Conservation (phyloP, 2,888 invertebrate species). For the Zonitis immaculata region DNA sequence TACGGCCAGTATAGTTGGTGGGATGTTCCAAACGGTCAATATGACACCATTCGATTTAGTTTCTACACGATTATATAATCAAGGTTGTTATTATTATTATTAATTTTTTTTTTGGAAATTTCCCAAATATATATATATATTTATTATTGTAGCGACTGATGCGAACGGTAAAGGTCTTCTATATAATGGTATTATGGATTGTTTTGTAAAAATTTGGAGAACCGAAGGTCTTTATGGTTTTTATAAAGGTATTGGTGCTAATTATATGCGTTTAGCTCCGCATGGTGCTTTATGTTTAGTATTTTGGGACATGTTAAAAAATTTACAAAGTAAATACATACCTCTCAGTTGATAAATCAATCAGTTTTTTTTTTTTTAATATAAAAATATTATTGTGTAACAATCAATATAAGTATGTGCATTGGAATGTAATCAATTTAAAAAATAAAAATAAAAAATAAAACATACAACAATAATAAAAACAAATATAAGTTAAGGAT, state of each 20-base stretch:
- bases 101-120: neutral
- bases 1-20: constrained; percentile 69
- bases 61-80: constrained; percentile 87
- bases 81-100: no score
- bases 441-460: neutral
- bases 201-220: constrained; percentile 67
- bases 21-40: constrained; percentile 65
- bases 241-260: constrained; percentile 87
- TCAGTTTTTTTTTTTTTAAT: neutral
- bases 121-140: neutral
- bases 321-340: constrained; percentile 31
- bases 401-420: neutral
- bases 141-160: constrained; percentile 55
- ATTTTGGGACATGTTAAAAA: constrained; percentile 67
- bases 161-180: constrained; percentile 57
- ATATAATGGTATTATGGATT: constrained; percentile 71
- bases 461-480: neutral
- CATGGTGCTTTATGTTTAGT: constrained; percentile 83
- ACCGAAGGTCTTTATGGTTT: constrained; percentile 76
- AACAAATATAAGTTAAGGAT: neutral
- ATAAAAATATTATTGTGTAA: neutral
- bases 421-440: neutral
- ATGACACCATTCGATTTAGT: constrained; percentile 87
- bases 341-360: neutral
- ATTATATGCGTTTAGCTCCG: constrained; percentile 83